A percentile compares a stretch with the other conserved stretches of the same genome.
These are phyloP conservation scores for Pampusana beccarii DNA, from an alignment of 2,113 vertebrate species.

Conservation along the genomic window DNA sequence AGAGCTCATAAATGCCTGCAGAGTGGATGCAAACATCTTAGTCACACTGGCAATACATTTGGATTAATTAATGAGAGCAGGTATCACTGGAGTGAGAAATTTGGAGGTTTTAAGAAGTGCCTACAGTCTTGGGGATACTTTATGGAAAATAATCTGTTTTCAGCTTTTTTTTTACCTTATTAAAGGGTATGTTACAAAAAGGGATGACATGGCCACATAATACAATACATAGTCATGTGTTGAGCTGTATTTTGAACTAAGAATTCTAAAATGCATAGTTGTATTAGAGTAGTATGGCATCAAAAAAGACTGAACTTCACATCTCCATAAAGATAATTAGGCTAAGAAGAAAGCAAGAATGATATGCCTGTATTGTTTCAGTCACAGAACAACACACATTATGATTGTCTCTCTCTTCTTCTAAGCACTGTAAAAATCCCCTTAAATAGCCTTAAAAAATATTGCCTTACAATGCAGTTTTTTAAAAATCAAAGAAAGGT, in stretches of 20 bases:
- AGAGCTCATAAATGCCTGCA: neutral
- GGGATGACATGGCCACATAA: neutral
- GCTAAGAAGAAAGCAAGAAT: neutral
- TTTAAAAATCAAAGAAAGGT: neutral
- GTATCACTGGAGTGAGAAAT: neutral
- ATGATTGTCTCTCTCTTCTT: neutral
- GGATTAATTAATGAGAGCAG: neutral
- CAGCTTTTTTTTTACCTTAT: neutral
- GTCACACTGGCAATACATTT: neutral
- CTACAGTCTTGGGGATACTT: neutral
- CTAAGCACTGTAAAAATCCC: neutral
- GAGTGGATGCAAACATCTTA: neutral
- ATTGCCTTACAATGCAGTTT: neutral
- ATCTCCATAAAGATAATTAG: neutral
- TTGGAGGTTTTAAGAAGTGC: neutral
- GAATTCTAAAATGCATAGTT: neutral
- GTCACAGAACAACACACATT: neutral
- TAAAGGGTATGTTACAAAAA: neutral
- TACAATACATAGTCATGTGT: rapidly evolving
- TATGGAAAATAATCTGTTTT: neutral
- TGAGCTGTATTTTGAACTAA: neutral
- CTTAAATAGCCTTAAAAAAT: neutral
- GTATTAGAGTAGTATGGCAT: neutral
- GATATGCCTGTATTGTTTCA: neutral
- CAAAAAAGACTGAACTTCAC: neutral